A percentile compares a stretch with the other conserved stretches of the same genome.
Evolutionary conservation across 2,888 invertebrate genomes (phyloP).

Genomic region (Seira musarum): DNA sequence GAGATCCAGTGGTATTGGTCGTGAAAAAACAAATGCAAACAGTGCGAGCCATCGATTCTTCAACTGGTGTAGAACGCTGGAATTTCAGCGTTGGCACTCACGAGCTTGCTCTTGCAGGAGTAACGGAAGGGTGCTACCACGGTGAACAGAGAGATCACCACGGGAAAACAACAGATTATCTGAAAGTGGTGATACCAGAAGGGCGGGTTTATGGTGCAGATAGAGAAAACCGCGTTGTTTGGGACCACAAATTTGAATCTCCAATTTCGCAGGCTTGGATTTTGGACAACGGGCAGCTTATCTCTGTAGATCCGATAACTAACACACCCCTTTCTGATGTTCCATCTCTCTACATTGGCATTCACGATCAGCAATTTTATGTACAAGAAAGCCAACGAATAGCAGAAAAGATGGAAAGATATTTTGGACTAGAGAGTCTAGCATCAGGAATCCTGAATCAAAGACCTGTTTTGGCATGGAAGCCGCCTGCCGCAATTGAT

Average conservation of each 20-base stretch:
- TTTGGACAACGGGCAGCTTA: constrained; percentile 79
- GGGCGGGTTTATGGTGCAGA: constrained; percentile 80
- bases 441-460: neutral
- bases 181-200: constrained; percentile 81
- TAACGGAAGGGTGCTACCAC: constrained; percentile 65
- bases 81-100: constrained; percentile 96
- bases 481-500: constrained; percentile 49
- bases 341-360: constrained; percentile 88
- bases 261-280: constrained; percentile 93
- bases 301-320: constrained; percentile 83
- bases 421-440: constrained; percentile 40
- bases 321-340: constrained; percentile 71
- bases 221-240: constrained; percentile 77
- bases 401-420: constrained; percentile 58
- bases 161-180: constrained; percentile 73
- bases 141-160: constrained; percentile 30
- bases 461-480: constrained; percentile 59
- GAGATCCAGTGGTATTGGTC: constrained; percentile 78
- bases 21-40: constrained; percentile 88
- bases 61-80: constrained; percentile 92
- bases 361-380: constrained; percentile 81
- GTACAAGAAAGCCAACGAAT: constrained; percentile 69
- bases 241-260: constrained; percentile 83
- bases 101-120: constrained; percentile 76
- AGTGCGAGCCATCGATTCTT: constrained; percentile 90